phyloP scores from a whole-genome alignment of 2,888 invertebrate genomes.

The Melitaea athalia region DNA sequence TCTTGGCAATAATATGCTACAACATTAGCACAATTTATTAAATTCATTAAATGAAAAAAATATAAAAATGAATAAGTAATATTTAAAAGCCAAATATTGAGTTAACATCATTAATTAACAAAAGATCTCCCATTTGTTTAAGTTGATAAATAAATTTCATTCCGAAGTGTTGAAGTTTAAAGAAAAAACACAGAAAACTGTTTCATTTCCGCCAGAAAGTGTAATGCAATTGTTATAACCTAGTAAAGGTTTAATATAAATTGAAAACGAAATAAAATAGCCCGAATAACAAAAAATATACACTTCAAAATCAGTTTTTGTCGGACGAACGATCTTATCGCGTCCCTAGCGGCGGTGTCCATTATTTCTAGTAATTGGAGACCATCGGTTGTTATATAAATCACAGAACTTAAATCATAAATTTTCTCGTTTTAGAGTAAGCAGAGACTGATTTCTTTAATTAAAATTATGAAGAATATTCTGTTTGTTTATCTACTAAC shows the following conservation, averaged over 20 bases:
- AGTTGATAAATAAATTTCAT: too few relatives aligned
- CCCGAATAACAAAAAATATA: not conserved
- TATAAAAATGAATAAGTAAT: too few relatives aligned
- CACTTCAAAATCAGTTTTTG: conserved; percentile 11
- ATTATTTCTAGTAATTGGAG: conserved; percentile 31
- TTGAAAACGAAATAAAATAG: not conserved
- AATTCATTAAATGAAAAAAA: too few relatives aligned
- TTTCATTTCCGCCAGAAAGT: not conserved
- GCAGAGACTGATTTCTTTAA: not conserved
- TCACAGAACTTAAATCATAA: conserved; percentile 24
- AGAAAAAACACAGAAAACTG: not conserved
- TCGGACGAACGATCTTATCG: conserved; percentile 18
- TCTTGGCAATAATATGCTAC: not conserved
- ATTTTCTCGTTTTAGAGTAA: conserved; percentile 12
- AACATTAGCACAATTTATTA: too few relatives aligned
- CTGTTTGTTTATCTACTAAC: not conserved
- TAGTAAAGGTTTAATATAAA: not conserved
- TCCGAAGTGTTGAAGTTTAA: too few relatives aligned
- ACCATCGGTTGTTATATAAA: conserved; percentile 22
- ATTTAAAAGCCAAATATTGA: too few relatives aligned
- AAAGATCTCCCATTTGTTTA: too few relatives aligned
- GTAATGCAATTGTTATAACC: not conserved
- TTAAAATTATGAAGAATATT: too few relatives aligned
- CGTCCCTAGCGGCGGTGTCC: conserved; percentile 20
- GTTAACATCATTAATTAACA: too few relatives aligned